These are phyloP conservation scores for Stichopus horrens DNA, from an alignment of 53 echinoderm and acorn worm genomes.

Conservation along the genomic window DNA sequence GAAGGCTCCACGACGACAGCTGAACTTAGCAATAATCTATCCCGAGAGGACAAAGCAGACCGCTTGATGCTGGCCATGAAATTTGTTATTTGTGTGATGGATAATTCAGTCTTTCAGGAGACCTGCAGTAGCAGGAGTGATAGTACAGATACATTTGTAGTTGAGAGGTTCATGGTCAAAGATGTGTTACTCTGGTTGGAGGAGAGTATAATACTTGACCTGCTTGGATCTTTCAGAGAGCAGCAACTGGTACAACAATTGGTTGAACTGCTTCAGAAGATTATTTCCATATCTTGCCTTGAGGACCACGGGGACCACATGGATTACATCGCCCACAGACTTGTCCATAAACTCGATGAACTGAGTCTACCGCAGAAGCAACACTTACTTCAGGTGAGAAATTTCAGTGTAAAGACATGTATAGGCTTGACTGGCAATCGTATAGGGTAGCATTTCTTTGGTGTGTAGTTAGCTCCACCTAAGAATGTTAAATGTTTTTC, in stretches of 20 bases:
- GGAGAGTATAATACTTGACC: constrained; percentile 13
- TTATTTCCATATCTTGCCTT: not conserved
- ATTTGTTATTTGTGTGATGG: constrained; percentile 20
- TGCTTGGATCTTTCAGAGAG: not conserved
- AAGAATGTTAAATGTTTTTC: too few relatives aligned
- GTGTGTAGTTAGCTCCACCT: too few relatives aligned
- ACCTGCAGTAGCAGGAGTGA: not conserved
- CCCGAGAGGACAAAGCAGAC: not conserved
- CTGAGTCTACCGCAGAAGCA: constrained; percentile 21
- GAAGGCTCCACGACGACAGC: too few relatives aligned
- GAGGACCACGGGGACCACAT: not conserved
- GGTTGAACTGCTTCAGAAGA: constrained; percentile 2
- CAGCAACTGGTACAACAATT: constrained; percentile 7
- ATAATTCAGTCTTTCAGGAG: constrained; percentile 16
- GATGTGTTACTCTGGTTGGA: constrained; percentile 10
- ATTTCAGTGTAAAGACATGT: not conserved
- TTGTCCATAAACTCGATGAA: constrained; percentile 6
- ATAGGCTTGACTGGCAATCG: not conserved
- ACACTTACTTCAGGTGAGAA: constrained; percentile 15
- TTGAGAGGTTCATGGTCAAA: constrained; percentile 23
- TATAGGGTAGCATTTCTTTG: too few relatives aligned
- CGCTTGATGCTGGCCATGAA: not conserved
- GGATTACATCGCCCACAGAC: not conserved
- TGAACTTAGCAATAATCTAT: not conserved
- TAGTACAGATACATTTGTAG: not conserved